These are phyloP conservation scores for Ictidomys tridecemlineatus DNA, from an alignment of 2,113 vertebrate genomes.

Conservation along the genomic window DNA sequence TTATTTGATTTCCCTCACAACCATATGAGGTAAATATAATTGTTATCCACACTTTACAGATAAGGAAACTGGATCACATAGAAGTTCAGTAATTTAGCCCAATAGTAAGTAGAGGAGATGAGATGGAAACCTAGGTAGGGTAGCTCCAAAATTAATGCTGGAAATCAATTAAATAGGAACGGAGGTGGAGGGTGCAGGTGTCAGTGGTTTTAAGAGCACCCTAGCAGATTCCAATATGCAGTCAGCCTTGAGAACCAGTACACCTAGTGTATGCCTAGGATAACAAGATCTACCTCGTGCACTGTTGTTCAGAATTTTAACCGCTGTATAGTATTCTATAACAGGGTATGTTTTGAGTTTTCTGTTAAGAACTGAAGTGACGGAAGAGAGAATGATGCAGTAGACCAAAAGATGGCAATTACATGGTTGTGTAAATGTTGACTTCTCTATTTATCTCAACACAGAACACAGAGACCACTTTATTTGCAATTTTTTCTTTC, in stretches of 20 bases:
- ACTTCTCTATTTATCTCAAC: background rate
- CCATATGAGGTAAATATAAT: background rate
- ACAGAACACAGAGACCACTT: conserved; percentile 8
- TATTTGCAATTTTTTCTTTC: conserved; percentile 52
- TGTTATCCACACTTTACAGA: conserved; percentile 30
- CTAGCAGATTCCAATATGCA: background rate
- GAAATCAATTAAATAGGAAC: conserved; percentile 40
- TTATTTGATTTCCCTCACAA: conserved; percentile 53
- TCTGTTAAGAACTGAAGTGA: conserved; percentile 41
- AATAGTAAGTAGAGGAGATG: conserved; percentile 8
- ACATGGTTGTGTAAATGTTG: conserved; percentile 48
- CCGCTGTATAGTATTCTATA: background rate
- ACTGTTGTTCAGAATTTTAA: conserved; percentile 38
- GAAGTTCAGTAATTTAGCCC: conserved; percentile 39
- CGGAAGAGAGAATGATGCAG: conserved; percentile 19
- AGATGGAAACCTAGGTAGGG: background rate
- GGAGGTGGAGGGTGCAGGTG: background rate
- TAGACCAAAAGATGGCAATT: conserved; percentile 22
- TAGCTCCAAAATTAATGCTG: background rate
- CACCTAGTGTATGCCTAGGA: background rate
- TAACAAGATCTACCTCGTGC: background rate
- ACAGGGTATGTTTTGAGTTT: conserved; percentile 10
- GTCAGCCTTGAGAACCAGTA: background rate
- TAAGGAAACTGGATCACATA: conserved; percentile 39
- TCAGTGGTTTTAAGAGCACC: background rate